Conservation (phyloP, 2,888 invertebrate species). For the Nowickia ferox region DNA sequence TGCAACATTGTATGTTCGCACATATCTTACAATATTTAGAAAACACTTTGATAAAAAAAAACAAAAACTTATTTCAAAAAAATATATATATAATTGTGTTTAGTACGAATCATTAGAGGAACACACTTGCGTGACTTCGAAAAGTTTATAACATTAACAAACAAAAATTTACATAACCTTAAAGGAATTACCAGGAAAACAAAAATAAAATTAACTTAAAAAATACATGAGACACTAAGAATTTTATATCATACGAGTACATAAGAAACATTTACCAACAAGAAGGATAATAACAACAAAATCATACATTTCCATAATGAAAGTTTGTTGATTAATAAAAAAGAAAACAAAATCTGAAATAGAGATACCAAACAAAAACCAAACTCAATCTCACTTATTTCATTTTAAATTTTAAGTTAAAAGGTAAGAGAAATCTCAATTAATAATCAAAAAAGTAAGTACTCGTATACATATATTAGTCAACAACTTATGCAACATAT, state of each 20-base stretch:
- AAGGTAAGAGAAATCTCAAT: background rate
- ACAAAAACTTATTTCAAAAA: background rate
- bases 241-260: conserved; percentile 71
- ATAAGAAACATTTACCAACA: conserved; percentile 46
- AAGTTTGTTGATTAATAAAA: conserved; percentile 68
- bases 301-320: conserved; percentile 66
- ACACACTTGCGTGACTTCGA: conserved; percentile 55
- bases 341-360: conserved; percentile 57
- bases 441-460: no score
- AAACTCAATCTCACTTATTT: background rate
- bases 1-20: conserved; percentile 65
- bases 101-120: conserved; percentile 62
- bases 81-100: conserved; percentile 54
- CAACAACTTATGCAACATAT: no score
- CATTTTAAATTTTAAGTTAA: conserved; percentile 1
- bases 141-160: conserved; percentile 43
- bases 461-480: no score
- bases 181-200: conserved; percentile 55
- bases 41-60: conserved; percentile 49
- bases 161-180: conserved; percentile 47
- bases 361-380: conserved; percentile 49
- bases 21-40: conserved; percentile 68
- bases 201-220: conserved; percentile 20
- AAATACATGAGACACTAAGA: conserved; percentile 62
- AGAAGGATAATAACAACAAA: conserved; percentile 37